These are phyloP conservation scores for Austrolebias charrua DNA, from an alignment of 2,797 vertebrate genomes.

Conservation along the genomic window DNA sequence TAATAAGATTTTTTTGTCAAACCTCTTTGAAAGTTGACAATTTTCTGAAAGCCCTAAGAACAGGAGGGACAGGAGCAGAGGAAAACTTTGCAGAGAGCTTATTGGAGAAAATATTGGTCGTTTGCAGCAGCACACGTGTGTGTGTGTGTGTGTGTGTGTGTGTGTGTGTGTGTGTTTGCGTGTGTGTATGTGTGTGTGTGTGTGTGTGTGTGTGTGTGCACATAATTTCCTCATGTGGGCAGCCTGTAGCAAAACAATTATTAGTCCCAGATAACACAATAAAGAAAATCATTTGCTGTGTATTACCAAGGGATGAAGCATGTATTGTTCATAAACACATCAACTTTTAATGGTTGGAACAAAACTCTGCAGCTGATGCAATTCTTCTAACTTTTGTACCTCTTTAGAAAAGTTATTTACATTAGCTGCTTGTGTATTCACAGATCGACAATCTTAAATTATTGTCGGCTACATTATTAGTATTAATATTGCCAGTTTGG, in stretches of 20 bases:
- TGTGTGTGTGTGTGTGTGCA: neutral
- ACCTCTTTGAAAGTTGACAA: conserved; percentile 41
- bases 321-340: conserved; percentile 59
- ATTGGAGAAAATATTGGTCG: conserved; percentile 50
- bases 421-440: neutral
- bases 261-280: conserved; percentile 68
- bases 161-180: too few species aligned
- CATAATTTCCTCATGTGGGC: conserved; percentile 65
- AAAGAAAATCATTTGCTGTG: conserved; percentile 65
- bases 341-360: conserved; percentile 45
- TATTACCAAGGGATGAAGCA: conserved; percentile 65
- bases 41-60: conserved; percentile 43
- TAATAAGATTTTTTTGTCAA: conserved; percentile 40
- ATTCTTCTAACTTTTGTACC: conserved; percentile 15
- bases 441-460: neutral
- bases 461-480: too few species aligned
- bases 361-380: conserved; percentile 42
- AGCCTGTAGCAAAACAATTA: conserved; percentile 67
- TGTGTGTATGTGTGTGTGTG: too few species aligned
- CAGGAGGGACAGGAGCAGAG: conserved; percentile 4
- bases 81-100: conserved; percentile 36
- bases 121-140: conserved; percentile 17
- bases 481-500: too few species aligned
- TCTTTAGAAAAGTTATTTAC: neutral
- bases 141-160: too few species aligned